Evolutionary conservation across 2,888 invertebrate species (phyloP), one percentile per base, ranked within the genome.

Genomic region (Agriotes lineatus): DNA sequence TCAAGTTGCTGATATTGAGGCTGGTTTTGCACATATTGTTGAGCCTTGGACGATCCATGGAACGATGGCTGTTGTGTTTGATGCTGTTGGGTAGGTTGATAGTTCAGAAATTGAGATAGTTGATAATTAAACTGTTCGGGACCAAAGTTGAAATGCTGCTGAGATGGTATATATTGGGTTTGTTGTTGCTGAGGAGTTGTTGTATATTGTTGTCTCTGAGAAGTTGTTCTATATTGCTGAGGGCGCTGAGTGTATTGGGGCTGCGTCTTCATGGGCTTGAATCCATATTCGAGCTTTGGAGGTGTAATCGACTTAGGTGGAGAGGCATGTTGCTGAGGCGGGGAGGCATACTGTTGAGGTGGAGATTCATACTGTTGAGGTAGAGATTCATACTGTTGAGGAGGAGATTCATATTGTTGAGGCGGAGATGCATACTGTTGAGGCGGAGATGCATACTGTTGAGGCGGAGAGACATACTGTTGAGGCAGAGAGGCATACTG

Each of bases 31-130:
- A 45, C 25, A 18, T 64, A 64, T 20, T 65, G 65, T 58, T 65
- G 65, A 0, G 68, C 16, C 44, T 68, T 73, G 9, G 67, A 30
- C 25, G 72, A 25, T 25, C 7, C 4, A 20, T 68, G 58, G 18
- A 61, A 37, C 1, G 44, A 16, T 35, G 54, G 61, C 19, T 64
- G 85, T 84, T 59, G 84, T 78, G 5, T 78, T 77, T 4, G 83
- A 81, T 10, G 83, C 77, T 59, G 82, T 78, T 35, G 25, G 3
- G 3, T 3, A 25, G 25, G 25, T 7, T 25, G 25, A n/a, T n/a
- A n/a, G n/a, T n/a, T n/a, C n/a, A n/a, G n/a, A n/a, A n/a, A n/a
- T n/a, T n/a, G 82, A 20, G 39, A 22, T 75, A 9, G 79, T 76
- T 30, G 82, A 79, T 71, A 83, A 83, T 56, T 18, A 25, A 42